Percentiles rank a stretch among this genome's conserved stretches.
These are phyloP conservation scores for Noctua janthe DNA, from an alignment of 2,888 invertebrate genomes.

Conservation along the genomic window DNA sequence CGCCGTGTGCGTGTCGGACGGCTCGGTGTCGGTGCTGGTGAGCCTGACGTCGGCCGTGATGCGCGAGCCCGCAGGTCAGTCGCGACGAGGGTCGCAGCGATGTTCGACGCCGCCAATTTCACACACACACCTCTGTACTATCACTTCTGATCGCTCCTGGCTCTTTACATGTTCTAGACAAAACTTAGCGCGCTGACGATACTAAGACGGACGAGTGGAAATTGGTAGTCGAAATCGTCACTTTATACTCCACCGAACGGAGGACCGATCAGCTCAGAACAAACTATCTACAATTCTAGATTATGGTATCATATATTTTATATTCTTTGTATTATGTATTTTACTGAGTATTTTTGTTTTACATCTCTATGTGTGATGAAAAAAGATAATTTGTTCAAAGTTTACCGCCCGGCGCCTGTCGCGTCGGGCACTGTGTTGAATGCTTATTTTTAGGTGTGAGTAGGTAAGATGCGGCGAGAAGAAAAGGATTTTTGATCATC, in stretches of 20 bases:
- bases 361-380: constrained; percentile 70
- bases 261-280: constrained; percentile 82
- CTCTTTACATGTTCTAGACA: constrained; percentile 62
- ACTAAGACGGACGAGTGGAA: constrained; percentile 74
- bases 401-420: constrained; percentile 80
- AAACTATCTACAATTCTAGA: constrained; percentile 88
- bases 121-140: constrained; percentile 65
- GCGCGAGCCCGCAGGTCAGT: constrained; percentile 94
- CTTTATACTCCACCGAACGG: constrained; percentile 64
- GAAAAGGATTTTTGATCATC: constrained; percentile 94
- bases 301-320: constrained; percentile 71
- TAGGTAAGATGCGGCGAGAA: constrained; percentile 86
- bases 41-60: constrained; percentile 98
- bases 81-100: constrained; percentile 42
- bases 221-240: constrained; percentile 86
- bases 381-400: constrained; percentile 90
- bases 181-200: constrained; percentile 62
- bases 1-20: constrained; percentile 95
- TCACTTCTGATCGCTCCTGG: constrained; percentile 57
- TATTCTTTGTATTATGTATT: constrained; percentile 72
- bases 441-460: constrained; percentile 90
- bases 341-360: constrained; percentile 65
- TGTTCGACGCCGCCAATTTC: constrained; percentile 82
- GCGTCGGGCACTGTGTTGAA: constrained; percentile 83
- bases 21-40: constrained; percentile 95